A percentile compares a stretch with the other conserved stretches of the same genome.
phyloP scores from a whole-genome alignment of 2,888 invertebrate genomes.

The Lochmaea crataegi region DNA sequence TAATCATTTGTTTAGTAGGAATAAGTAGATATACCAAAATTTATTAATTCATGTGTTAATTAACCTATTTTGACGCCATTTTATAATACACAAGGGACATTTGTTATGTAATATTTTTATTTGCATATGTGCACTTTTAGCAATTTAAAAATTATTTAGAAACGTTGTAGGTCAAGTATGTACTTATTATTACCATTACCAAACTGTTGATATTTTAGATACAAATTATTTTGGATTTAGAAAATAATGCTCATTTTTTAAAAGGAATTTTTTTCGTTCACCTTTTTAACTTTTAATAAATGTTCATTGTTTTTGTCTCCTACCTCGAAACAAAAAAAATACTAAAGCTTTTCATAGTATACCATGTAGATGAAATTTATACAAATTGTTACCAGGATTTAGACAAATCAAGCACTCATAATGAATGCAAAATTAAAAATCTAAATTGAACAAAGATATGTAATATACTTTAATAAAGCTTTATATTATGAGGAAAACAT shows the following conservation, averaged over 20 bases:
- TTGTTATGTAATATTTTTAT: conserved; percentile 14
- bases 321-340: conserved; percentile 41
- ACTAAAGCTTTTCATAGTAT: conserved; percentile 44
- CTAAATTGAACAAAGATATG: conserved; percentile 46
- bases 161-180: conserved; percentile 39
- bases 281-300: conserved; percentile 19
- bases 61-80: background rate
- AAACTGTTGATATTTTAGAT: conserved; percentile 48
- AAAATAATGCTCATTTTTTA: conserved; percentile 38
- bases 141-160: conserved; percentile 38
- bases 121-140: conserved; percentile 28
- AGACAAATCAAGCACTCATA: conserved; percentile 49
- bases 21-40: no score
- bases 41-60: background rate
- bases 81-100: background rate
- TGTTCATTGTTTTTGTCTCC: conserved; percentile 38
- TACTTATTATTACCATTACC: conserved; percentile 50
- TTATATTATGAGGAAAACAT: conserved; percentile 52
- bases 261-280: conserved; percentile 23
- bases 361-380: conserved; percentile 43
- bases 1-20: background rate
- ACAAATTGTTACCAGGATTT: conserved; percentile 46
- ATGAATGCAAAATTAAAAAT: conserved; percentile 41
- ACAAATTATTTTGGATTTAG: conserved; percentile 40
- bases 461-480: conserved; percentile 53